A percentile compares a stretch with the other conserved stretches of the same genome.
Evolutionary conservation across 2,888 invertebrate genomes (phyloP).

Genomic region (Brenthis ino): DNA sequence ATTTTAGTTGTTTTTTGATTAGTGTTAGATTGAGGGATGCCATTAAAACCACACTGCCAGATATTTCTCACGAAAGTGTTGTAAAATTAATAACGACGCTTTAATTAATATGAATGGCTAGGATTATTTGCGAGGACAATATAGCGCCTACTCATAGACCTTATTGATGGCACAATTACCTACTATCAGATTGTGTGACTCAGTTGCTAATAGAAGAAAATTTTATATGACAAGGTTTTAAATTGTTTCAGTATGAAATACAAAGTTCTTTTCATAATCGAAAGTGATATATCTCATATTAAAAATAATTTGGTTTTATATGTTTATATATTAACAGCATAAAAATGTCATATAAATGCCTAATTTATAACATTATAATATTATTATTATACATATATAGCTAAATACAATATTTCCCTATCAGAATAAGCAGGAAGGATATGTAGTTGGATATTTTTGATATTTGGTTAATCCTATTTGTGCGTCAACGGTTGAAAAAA

Average conservation of each 20-base stretch:
- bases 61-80: constrained; percentile 66
- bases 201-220: constrained; percentile 26
- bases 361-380: no score
- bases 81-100: constrained; percentile 69
- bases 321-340: no score
- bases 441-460: no score
- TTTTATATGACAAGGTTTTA: constrained; percentile 15
- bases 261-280: neutral
- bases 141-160: constrained; percentile 38
- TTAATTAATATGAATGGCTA: constrained; percentile 74
- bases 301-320: no score
- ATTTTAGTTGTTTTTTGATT: constrained; percentile 34
- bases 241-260: constrained; percentile 4
- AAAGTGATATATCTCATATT: neutral
- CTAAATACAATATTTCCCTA: no score
- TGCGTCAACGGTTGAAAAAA: no score
- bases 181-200: constrained; percentile 28
- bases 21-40: constrained; percentile 36
- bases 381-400: no score
- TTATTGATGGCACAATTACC: constrained; percentile 36
- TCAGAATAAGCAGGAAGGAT: no score
- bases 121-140: constrained; percentile 47
- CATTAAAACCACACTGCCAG: constrained; percentile 43
- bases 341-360: no score
- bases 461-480: no score